Evolutionary conservation across 1,140 invertebrate genomes (phyloP).

Genomic region (Diorhabda carinulata): DNA sequence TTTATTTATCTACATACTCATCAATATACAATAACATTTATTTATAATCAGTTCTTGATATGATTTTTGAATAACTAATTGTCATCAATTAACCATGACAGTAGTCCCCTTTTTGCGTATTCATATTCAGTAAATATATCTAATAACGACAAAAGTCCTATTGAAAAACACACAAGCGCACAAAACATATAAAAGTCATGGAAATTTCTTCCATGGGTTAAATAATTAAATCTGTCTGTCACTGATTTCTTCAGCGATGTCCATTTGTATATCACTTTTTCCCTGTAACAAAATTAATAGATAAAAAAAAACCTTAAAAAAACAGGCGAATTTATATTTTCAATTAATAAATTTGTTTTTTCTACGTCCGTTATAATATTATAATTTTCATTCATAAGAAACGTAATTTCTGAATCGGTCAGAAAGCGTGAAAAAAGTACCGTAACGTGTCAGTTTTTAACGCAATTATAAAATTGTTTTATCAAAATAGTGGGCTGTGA

Average conservation of each 20-base stretch:
- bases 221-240: constrained; percentile 29
- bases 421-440: no score
- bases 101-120: constrained; percentile 28
- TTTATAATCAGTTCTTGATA: not conserved
- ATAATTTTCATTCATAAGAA: no score
- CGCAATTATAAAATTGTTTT: no score
- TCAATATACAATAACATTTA: no score
- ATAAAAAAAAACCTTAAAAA: not conserved
- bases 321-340: no score
- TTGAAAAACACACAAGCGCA: constrained; percentile 41
- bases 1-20: no score
- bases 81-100: not conserved
- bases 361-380: no score
- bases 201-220: constrained; percentile 28
- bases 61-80: not conserved
- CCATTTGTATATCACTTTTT: constrained; percentile 27
- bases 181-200: constrained; percentile 39
- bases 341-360: no score
- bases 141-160: constrained; percentile 37
- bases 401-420: no score
- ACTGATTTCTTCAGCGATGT: constrained; percentile 19
- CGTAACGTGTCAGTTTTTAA: no score
- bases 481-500: no score
- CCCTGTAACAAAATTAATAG: constrained; percentile 30
- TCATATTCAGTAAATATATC: constrained; percentile 41